phyloP scores from a whole-genome alignment of 2,113 vertebrate genomes.

The Prunella fulvescens region DNA sequence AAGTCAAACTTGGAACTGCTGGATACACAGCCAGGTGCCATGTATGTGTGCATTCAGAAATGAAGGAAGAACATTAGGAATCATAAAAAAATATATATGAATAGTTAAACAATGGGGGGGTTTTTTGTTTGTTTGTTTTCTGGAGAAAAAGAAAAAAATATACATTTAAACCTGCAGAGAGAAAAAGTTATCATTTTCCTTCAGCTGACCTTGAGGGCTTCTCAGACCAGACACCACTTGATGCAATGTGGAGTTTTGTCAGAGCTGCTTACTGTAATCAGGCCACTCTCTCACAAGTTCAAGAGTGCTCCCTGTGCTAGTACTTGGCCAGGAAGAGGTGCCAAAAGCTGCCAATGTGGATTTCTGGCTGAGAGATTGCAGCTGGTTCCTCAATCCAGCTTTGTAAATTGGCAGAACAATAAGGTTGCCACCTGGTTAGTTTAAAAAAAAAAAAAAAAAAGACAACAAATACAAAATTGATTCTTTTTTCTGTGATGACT shows the following conservation, averaged over 20 bases:
- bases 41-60: background rate
- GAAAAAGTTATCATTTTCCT: background rate
- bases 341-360: background rate
- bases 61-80: background rate
- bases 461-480: background rate
- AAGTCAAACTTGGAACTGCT: background rate
- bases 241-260: background rate
- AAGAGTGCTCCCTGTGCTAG: background rate
- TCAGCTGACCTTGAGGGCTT: background rate
- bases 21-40: background rate
- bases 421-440: background rate
- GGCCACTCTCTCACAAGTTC: background rate
- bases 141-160: background rate
- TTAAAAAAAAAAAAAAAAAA: background rate
- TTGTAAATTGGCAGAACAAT: background rate
- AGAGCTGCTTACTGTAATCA: background rate
- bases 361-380: conserved; percentile 2
- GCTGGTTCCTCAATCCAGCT: background rate
- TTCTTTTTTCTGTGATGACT: background rate
- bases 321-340: background rate
- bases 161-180: background rate
- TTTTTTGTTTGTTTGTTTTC: background rate
- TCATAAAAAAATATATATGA: background rate
- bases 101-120: background rate
- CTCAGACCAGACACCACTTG: background rate